phyloP scores from a whole-genome alignment of 2,888 invertebrate species.

The Julus scandinavius region DNA sequence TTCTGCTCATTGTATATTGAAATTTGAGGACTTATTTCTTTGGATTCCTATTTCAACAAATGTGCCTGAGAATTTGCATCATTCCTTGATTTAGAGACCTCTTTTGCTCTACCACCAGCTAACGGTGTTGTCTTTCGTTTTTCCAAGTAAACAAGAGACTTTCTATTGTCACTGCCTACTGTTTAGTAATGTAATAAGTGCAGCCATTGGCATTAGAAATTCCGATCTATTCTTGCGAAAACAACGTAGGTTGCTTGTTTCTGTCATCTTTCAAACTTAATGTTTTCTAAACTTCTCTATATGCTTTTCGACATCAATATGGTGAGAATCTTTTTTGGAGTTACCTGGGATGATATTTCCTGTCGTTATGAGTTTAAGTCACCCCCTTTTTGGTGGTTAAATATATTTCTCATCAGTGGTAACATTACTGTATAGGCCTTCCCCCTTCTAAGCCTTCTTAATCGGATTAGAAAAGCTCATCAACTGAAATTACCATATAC shows the following conservation, averaged over 20 bases:
- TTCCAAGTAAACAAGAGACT: neutral
- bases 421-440: slow-evolving; percentile 30
- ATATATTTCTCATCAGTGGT: slow-evolving; percentile 44
- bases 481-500: slow-evolving; percentile 49
- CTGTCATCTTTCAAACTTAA: neutral
- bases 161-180: neutral
- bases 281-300: neutral
- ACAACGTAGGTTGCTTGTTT: neutral
- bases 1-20: too few species aligned
- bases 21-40: neutral
- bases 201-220: neutral
- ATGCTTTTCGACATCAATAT: neutral
- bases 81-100: too few species aligned
- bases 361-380: slow-evolving; percentile 36
- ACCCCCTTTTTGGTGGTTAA: slow-evolving; percentile 43
- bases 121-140: too few species aligned
- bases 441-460: slow-evolving; percentile 41
- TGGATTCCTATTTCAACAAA: neutral
- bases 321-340: neutral
- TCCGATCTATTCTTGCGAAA: neutral
- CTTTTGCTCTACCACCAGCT: too few species aligned
- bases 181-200: neutral
- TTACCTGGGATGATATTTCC: slow-evolving; percentile 44
- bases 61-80: too few species aligned
- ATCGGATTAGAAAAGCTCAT: slow-evolving; percentile 52